These are phyloP conservation scores for Mythimna loreyi DNA, from an alignment of 2,888 invertebrate genomes.

Conservation along the genomic window DNA sequence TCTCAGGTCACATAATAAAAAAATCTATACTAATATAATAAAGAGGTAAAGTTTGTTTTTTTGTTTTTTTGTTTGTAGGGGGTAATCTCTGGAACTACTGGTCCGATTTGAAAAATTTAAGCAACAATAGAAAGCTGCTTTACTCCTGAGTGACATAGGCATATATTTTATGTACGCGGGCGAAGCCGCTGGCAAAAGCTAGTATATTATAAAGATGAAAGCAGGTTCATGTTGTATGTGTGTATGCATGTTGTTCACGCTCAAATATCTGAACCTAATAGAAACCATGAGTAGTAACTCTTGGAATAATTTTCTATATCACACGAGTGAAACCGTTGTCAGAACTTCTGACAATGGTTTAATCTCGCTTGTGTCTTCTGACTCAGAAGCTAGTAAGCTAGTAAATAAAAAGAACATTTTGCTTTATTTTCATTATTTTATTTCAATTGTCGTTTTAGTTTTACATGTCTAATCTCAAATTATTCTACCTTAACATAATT, in stretches of 20 bases:
- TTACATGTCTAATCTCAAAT: slow-evolving; percentile 40
- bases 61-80: too few species aligned
- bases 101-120: too few species aligned
- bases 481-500: slow-evolving; percentile 29
- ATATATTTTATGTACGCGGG: too few species aligned
- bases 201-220: neutral
- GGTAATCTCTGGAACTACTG: too few species aligned
- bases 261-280: neutral
- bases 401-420: neutral
- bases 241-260: neutral
- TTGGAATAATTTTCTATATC: neutral
- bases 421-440: slow-evolving; percentile 28
- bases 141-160: too few species aligned
- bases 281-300: neutral
- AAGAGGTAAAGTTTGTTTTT: too few species aligned
- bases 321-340: neutral
- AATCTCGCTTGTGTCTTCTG: too few species aligned
- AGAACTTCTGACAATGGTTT: too few species aligned
- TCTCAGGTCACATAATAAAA: neutral
- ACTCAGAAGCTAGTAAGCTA: neutral
- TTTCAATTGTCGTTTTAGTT: slow-evolving; percentile 37
- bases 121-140: too few species aligned
- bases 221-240: neutral
- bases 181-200: too few species aligned
- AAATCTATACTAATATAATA: too few species aligned